Evolutionary conservation across 2,113 vertebrate species (phyloP).

Genomic region (Peromyscus californicus): DNA sequence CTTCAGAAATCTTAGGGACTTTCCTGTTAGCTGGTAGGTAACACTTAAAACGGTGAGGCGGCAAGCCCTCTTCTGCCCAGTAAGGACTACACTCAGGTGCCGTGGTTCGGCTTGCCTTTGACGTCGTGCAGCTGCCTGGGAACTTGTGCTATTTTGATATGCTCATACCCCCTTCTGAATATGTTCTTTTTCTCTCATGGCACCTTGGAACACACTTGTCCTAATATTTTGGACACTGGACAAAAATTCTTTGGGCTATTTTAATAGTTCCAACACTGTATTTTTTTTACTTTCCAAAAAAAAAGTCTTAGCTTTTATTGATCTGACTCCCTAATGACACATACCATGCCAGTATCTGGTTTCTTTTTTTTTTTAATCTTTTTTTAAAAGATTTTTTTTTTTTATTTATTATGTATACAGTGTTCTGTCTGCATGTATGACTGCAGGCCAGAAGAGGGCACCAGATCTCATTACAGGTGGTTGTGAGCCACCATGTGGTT

Average conservation of each 20-base stretch:
- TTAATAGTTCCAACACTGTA: not conserved
- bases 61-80: not conserved
- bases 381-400: too few relatives aligned
- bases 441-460: too few relatives aligned
- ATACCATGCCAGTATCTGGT: not conserved
- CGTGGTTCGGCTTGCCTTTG: not conserved
- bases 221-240: not conserved
- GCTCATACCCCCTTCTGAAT: not conserved
- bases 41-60: not conserved
- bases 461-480: too few relatives aligned
- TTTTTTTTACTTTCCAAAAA: not conserved
- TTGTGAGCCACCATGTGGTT: too few relatives aligned
- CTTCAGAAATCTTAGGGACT: not conserved
- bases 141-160: not conserved
- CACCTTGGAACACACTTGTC: not conserved
- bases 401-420: too few relatives aligned
- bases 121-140: not conserved
- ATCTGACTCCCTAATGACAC: slow-evolving; percentile 11
- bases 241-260: not conserved
- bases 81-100: not conserved
- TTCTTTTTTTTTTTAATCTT: too few relatives aligned
- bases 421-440: too few relatives aligned
- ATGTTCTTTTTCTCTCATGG: not conserved
- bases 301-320: not conserved
- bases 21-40: not conserved